phyloP scores from a whole-genome alignment of 2,113 vertebrate genomes.

The Gadus macrocephalus region DNA sequence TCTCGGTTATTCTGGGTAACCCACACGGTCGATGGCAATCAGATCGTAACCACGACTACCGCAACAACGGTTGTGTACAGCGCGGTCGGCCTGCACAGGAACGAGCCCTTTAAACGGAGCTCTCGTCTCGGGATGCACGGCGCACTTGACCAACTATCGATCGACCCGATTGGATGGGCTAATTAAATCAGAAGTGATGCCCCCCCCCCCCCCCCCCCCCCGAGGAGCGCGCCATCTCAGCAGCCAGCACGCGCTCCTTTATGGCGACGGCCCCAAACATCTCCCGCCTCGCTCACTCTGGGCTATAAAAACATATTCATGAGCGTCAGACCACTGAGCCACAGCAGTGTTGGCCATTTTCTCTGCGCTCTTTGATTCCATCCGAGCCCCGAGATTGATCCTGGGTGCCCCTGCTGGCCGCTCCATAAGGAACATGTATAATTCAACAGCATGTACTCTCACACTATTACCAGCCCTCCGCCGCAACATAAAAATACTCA shows the following conservation, averaged over 20 bases:
- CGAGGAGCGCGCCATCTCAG: conserved; percentile 49
- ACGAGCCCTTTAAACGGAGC: conserved; percentile 29
- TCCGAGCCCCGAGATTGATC: conserved; percentile 72
- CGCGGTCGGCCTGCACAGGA: too few relatives aligned
- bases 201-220: conserved; percentile 37
- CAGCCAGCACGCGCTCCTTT: conserved; percentile 52
- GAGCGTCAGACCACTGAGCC: conserved; percentile 70
- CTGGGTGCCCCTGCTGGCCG: conserved; percentile 67
- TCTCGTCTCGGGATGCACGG: conserved; percentile 37
- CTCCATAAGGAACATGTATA: conserved; percentile 73
- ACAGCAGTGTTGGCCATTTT: conserved; percentile 73
- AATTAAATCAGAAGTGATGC: conserved; percentile 71
- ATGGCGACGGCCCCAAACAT: conserved; percentile 59
- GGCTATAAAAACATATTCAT: conserved; percentile 77
- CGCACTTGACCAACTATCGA: conserved; percentile 56
- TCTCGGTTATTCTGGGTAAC: neutral
- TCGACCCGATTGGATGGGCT: conserved; percentile 58
- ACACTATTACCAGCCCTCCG: conserved; percentile 61
- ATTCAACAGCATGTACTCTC: conserved; percentile 67
- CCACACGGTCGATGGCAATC: neutral
- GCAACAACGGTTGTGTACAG: conserved; percentile 26
- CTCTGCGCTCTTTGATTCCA: conserved; percentile 69
- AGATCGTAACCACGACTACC: conserved; percentile 23
- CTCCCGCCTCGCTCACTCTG: conserved; percentile 56
- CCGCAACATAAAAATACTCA: conserved; percentile 41